Evolutionary conservation across 2,888 invertebrate species (phyloP).

Genomic region (Microplitis deprimator): DNA sequence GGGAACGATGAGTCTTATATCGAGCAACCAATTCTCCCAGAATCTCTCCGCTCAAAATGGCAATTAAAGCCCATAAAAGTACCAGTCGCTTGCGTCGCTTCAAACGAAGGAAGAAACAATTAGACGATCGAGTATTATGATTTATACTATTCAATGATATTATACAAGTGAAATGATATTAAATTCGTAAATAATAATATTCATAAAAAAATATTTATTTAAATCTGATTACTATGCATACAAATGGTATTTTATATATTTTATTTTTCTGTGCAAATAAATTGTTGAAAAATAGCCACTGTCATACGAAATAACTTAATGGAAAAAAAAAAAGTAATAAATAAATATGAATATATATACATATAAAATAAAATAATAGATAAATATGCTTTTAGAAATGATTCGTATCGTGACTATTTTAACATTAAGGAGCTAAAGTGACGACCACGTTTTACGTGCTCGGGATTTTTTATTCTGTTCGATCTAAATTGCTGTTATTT

Average conservation of each 20-base stretch:
- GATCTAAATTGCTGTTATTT: conserved; percentile 10
- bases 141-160: too few species aligned
- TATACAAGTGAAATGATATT: neutral
- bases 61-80: conserved; percentile 55
- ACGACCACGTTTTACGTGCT: conserved; percentile 18
- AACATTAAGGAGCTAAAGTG: conserved; percentile 23
- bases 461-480: conserved; percentile 5
- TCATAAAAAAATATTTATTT: neutral
- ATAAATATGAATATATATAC: neutral
- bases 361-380: neutral
- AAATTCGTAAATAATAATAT: conserved; percentile 15
- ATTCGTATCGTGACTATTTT: conserved; percentile 23
- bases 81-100: conserved; percentile 56
- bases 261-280: neutral
- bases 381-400: conserved; percentile 2
- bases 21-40: conserved; percentile 54
- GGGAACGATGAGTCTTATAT: conserved; percentile 44
- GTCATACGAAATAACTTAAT: neutral
- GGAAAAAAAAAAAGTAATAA: conserved; percentile 6
- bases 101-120: conserved; percentile 45
- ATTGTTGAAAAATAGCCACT: neutral
- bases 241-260: neutral
- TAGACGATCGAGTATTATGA: conserved; percentile 10
- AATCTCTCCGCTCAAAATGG: conserved; percentile 58
- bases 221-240: neutral